These are phyloP conservation scores for Rhincodon typus DNA, from an alignment of 2,797 vertebrate species.

Conservation along the genomic window DNA sequence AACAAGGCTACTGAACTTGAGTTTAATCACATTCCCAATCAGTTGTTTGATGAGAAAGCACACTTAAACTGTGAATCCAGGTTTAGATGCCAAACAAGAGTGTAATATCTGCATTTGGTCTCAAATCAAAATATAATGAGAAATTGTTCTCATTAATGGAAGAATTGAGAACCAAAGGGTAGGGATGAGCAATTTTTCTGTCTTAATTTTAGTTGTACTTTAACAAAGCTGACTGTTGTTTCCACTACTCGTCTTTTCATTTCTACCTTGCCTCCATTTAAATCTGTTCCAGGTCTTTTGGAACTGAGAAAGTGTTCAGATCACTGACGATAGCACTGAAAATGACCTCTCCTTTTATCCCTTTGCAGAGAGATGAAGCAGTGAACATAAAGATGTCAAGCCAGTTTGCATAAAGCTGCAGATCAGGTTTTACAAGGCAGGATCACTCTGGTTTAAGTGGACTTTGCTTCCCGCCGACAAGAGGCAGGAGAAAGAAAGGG, in stretches of 20 bases:
- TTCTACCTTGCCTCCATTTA: neutral
- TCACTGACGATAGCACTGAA: conserved; percentile 21
- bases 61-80: neutral
- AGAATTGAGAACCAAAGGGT: no score
- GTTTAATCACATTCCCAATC: neutral
- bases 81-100: conserved; percentile 18
- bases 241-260: neutral
- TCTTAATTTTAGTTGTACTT: conserved; percentile 48
- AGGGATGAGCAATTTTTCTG: conserved; percentile 47
- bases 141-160: conserved; percentile 51
- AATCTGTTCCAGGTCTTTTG: conserved; percentile 18
- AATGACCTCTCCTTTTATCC: conserved; percentile 24
- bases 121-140: conserved; percentile 52
- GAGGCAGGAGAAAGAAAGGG: neutral
- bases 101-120: conserved; percentile 48
- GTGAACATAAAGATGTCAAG: conserved; percentile 11
- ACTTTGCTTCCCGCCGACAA: conserved; percentile 26
- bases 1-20: neutral
- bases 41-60: neutral
- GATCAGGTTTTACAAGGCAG: conserved; percentile 9
- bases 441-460: neutral
- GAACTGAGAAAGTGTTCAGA: conserved; percentile 3
- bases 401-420: conserved; percentile 11
- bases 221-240: conserved; percentile 46
- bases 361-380: neutral